Percentiles rank a stretch among this genome's conserved stretches.
These are phyloP conservation scores for Pseudeuparius sepicola DNA, from an alignment of 2,888 invertebrate genomes.

Conservation along the genomic window DNA sequence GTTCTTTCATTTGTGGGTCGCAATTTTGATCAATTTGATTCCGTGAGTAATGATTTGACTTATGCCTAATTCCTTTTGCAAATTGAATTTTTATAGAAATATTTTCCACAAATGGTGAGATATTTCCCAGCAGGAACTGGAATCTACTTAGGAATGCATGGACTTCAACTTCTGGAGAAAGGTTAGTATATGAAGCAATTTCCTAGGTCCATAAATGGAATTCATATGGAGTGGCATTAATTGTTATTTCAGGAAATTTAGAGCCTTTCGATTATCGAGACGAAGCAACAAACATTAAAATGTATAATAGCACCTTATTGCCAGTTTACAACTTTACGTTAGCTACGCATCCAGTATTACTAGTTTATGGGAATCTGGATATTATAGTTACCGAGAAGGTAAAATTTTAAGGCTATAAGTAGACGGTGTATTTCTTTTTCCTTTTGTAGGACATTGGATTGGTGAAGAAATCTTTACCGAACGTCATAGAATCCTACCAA, in stretches of 20 bases:
- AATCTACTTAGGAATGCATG: conserved; percentile 40
- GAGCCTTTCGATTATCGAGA: conserved; percentile 24
- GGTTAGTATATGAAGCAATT: conserved; percentile 23
- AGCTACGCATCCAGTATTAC: conserved; percentile 41
- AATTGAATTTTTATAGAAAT: conserved; percentile 27
- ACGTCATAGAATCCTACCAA: conserved; percentile 45
- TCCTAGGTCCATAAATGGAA: conserved; percentile 1
- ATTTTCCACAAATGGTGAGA: conserved; percentile 30
- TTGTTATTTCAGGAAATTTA: conserved; percentile 24
- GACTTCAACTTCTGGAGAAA: conserved; percentile 31
- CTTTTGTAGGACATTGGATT: conserved; percentile 46
- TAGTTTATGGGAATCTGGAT: conserved; percentile 46
- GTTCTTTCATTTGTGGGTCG: conserved; percentile 52
- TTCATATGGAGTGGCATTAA: too few species aligned
- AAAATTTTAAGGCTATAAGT: conserved; percentile 17
- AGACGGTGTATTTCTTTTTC: conserved; percentile 1
- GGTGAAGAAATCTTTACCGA: conserved; percentile 45
- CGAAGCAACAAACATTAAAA: conserved; percentile 20
- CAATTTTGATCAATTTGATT: conserved; percentile 47
- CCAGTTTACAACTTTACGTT: conserved; percentile 34
- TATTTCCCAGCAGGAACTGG: conserved; percentile 45
- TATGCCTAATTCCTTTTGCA: too few species aligned
- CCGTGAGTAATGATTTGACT: conserved; percentile 35
- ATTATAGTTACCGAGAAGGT: conserved; percentile 42
- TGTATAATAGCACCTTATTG: conserved; percentile 23